Evolutionary conservation across 2,113 vertebrate genomes (phyloP).

Genomic region (Todiramphus chloris): DNA sequence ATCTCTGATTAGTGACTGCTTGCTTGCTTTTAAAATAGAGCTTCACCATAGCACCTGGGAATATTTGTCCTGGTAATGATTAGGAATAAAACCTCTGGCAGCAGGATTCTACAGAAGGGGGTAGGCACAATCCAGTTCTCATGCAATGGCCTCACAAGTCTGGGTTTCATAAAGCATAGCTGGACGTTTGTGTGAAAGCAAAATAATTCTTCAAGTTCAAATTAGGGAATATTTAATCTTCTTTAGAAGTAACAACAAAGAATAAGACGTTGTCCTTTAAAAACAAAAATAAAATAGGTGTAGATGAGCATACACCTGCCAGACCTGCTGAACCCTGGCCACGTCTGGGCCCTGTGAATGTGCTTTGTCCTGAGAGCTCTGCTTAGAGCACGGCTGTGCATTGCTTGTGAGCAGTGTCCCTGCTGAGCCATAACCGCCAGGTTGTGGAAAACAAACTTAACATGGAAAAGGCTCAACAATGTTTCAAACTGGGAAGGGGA

Average conservation of each 20-base stretch:
- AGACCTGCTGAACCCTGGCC: background rate
- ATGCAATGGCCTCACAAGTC: background rate
- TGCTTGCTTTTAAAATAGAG: background rate
- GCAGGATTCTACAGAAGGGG: background rate
- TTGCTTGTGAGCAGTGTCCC: background rate
- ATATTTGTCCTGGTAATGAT: background rate
- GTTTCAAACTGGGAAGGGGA: background rate
- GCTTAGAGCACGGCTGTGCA: fast-evolving
- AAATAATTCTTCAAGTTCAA: slow-evolving; percentile 40
- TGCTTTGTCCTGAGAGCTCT: background rate
- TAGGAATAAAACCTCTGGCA: background rate
- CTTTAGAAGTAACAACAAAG: slow-evolving; percentile 23
- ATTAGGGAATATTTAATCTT: slow-evolving; percentile 32
- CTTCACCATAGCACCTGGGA: background rate
- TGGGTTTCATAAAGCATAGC: background rate
- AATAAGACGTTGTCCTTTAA: background rate
- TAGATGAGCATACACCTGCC: background rate
- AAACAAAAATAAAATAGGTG: background rate
- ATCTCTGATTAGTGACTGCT: background rate
- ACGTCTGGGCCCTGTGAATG: background rate
- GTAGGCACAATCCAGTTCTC: background rate
- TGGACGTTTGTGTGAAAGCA: background rate
- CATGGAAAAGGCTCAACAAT: background rate
- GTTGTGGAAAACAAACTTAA: background rate
- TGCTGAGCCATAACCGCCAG: background rate